Evolutionary conservation across 2,113 vertebrate species (phyloP), one percentile per base, ranked within the genome.

Genomic region (Trachemys scripta): DNA sequence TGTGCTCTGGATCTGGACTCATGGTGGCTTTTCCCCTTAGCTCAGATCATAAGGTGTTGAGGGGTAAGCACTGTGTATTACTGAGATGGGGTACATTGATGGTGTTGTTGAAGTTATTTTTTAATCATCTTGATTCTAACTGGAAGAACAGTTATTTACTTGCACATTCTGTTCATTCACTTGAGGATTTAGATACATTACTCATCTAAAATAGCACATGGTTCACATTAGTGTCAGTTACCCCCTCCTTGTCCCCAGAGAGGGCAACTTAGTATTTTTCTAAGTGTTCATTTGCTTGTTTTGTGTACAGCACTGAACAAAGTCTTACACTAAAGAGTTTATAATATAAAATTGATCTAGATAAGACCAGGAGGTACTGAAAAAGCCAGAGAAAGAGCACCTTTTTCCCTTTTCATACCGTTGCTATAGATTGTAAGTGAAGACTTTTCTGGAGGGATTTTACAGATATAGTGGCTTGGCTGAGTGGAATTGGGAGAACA

Each of bases 401-500:
- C 31, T n/a, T 65, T 65, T 65, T 65, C 29, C 17, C 62, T 35
- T 19, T 65, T 19, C 62, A n/a, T 65, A 8, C 62, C 17, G 31
- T 65, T n/a, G 31, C 31, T 7, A 19, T 65, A n/a, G 62, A 65
- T 13, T 65, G 62, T n/a, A 65, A n/a, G 29, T 31, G 59, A 31
- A 65, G 3, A 35, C 35, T 65, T 65, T 65, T 65, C 29, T 65
- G 59, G 29, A 65, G 29, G 59, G 31, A 65, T 65, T 65, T 35
- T 35, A 35, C 62, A 69, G 35, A 17, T 69, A 17, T 69, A 69
- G 62, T 80, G 83, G 14, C 50, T 90, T 75, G 19, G 5, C 57
- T 3, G 51, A 75, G 42, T 80, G 20, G 6, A 14, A 1, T 0
- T 0, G 10, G 3, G 16, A 3, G 3, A 29, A 59, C 20, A 17